Conservation (phyloP, 2,888 invertebrate species). For the Lithophane semibrunnea region DNA sequence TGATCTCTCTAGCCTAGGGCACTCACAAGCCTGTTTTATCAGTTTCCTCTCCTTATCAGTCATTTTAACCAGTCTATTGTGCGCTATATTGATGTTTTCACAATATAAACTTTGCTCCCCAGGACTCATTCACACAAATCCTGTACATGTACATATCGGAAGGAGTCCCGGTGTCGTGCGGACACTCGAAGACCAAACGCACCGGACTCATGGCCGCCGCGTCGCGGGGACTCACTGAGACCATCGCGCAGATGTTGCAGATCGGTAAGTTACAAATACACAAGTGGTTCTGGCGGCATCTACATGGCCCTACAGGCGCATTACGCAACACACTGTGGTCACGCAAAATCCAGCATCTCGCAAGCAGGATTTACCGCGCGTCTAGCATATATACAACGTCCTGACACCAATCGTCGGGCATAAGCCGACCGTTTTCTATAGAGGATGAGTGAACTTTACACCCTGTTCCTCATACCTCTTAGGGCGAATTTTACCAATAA, state of each 20-base stretch:
- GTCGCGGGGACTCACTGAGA: slow-evolving; percentile 92
- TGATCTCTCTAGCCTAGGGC: too few relatives aligned
- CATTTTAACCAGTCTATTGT: background rate
- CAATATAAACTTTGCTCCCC: slow-evolving; percentile 59
- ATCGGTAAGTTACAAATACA: slow-evolving; percentile 87
- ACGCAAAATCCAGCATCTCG: too few relatives aligned
- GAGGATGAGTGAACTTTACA: too few relatives aligned
- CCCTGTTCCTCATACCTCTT: too few relatives aligned
- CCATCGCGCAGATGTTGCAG: slow-evolving; percentile 93
- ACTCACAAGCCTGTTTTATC: background rate
- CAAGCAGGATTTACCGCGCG: too few relatives aligned
- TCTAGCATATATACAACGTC: too few relatives aligned
- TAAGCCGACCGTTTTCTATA: too few relatives aligned
- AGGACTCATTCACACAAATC: slow-evolving; percentile 94
- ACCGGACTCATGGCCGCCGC: slow-evolving; percentile 95
- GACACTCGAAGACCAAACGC: slow-evolving; percentile 91
- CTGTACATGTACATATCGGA: slow-evolving; percentile 95
- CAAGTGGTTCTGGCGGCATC: background rate
- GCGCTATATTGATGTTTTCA: background rate
- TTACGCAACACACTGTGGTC: too few relatives aligned
- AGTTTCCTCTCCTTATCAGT: background rate
- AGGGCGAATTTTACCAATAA: too few relatives aligned
- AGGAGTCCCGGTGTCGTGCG: slow-evolving; percentile 93
- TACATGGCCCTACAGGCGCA: too few relatives aligned
- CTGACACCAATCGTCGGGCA: too few relatives aligned